Conservation (phyloP, 2,113 vertebrate genomes). For the Tapirus terrestris region DNA sequence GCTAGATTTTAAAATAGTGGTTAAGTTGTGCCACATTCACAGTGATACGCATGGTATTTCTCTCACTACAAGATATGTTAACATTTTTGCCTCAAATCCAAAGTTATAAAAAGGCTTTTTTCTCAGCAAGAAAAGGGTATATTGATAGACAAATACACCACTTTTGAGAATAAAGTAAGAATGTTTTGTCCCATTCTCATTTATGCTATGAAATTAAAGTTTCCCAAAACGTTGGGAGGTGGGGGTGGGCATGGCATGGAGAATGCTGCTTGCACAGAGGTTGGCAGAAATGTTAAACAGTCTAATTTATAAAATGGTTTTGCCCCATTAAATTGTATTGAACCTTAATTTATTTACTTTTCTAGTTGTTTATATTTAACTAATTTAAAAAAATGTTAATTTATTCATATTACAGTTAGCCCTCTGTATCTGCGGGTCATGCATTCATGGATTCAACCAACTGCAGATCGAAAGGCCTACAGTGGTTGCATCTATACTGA, state of each 20-base stretch:
- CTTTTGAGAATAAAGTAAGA: conserved; percentile 18
- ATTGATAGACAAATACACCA: neutral
- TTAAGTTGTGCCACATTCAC: neutral
- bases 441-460: too few species aligned
- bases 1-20: conserved; percentile 12
- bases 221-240: neutral
- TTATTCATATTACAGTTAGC: neutral
- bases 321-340: neutral
- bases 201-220: conserved; percentile 35
- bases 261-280: neutral
- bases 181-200: conserved; percentile 1
- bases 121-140: neutral
- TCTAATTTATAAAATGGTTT: neutral
- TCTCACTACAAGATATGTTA: neutral
- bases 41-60: neutral
- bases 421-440: too few species aligned
- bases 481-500: too few species aligned
- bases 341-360: neutral
- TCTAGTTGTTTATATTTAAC: conserved; percentile 1
- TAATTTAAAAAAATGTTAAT: neutral
- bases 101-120: neutral
- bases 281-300: neutral
- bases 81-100: conserved; percentile 26
- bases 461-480: too few species aligned
- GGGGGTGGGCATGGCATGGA: neutral